These are phyloP conservation scores for Andrena fulva DNA, from an alignment of 2,888 invertebrate genomes.

Conservation along the genomic window DNA sequence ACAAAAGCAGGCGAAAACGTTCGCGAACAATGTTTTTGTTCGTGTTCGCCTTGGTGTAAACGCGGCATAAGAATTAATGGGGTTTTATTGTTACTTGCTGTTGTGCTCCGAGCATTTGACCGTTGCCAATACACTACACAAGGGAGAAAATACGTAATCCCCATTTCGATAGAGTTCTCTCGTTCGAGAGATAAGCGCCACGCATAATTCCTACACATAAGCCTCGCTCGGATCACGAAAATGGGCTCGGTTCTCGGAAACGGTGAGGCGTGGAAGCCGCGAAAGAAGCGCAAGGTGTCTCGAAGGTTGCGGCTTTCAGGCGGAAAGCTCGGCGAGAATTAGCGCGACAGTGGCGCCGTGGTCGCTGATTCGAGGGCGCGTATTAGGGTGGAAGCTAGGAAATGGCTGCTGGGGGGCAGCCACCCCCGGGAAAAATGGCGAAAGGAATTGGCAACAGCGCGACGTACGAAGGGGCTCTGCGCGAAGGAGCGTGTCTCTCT, in stretches of 20 bases:
- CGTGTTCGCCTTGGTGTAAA: too few species aligned
- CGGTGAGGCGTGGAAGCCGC: not conserved
- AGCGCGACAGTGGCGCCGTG: too few species aligned
- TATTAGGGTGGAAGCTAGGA: too few species aligned
- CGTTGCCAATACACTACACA: constrained; percentile 28
- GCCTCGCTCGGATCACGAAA: not conserved
- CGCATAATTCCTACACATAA: not conserved
- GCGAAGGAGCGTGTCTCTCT: constrained; percentile 25
- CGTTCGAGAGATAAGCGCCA: not conserved
- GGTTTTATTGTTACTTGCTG: constrained; percentile 25
- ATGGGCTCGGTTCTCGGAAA: not conserved
- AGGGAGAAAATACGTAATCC: constrained; percentile 6
- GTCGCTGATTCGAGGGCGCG: too few species aligned
- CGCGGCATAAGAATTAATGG: constrained; percentile 6
- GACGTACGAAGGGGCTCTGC: constrained; percentile 5
- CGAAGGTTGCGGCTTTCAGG: too few species aligned
- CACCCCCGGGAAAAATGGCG: constrained; percentile 1
- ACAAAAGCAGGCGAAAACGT: too few species aligned
- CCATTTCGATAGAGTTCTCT: not conserved
- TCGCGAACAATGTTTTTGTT: too few species aligned
- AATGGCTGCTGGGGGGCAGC: not conserved
- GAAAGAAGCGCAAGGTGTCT: too few species aligned
- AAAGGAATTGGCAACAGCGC: constrained; percentile 40
- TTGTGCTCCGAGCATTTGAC: constrained; percentile 7
- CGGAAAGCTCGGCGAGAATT: too few species aligned